Evolutionary conservation across 2,797 vertebrate species (phyloP).

Genomic region (Sciurus carolinensis): DNA sequence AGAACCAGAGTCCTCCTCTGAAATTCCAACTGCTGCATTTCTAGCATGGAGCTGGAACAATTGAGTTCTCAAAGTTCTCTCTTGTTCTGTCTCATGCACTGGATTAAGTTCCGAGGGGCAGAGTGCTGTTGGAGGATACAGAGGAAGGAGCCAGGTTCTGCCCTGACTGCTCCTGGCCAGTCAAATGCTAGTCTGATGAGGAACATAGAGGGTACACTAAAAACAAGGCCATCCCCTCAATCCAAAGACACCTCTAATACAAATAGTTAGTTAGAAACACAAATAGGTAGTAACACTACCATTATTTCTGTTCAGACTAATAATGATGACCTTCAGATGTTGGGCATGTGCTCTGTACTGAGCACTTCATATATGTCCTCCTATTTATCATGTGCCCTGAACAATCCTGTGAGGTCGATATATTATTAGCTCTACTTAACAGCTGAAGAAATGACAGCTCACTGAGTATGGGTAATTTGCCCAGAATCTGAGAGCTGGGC

Average conservation of each 20-base stretch:
- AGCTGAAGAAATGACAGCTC: neutral
- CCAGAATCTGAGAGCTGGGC: neutral
- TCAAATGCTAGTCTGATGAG: neutral
- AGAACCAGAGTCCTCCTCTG: neutral
- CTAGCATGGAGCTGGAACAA: neutral
- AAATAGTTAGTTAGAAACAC: neutral
- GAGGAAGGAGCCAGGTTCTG: neutral
- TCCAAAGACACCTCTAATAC: neutral
- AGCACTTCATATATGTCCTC: rapidly evolving
- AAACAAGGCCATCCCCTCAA: neutral
- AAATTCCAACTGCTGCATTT: neutral
- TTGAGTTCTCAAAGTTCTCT: neutral
- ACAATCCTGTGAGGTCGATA: neutral
- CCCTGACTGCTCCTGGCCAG: neutral
- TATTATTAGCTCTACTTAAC: neutral
- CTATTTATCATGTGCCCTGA: neutral
- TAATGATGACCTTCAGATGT: neutral
- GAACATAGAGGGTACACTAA: neutral
- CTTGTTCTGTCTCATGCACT: rapidly evolving
- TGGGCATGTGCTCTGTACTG: neutral
- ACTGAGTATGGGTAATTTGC: neutral
- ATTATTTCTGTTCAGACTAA: neutral
- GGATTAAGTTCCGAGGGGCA: neutral
- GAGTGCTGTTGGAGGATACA: neutral
- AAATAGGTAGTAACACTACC: rapidly evolving